These are phyloP conservation scores for Dipus sagitta DNA, from an alignment of 2,797 vertebrate genomes.

Conservation along the genomic window DNA sequence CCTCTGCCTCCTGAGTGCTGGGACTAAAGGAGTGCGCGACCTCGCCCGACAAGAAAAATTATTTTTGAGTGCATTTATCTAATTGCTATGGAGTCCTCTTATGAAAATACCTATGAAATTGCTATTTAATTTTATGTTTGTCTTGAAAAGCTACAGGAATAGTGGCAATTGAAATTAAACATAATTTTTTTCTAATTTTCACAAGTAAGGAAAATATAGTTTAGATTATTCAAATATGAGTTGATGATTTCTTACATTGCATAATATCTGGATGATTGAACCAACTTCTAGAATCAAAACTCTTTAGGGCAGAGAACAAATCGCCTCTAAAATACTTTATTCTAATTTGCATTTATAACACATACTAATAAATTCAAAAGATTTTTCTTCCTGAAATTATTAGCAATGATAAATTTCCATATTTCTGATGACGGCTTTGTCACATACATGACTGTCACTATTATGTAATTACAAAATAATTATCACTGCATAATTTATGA, in stretches of 20 bases:
- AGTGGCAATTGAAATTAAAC: neutral
- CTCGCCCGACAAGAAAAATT: neutral
- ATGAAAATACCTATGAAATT: neutral
- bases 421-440: neutral
- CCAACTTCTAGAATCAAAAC: neutral
- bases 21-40: too few relatives aligned
- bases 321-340: neutral
- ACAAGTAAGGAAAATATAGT: neutral
- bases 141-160: neutral
- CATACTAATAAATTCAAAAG: neutral
- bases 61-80: neutral
- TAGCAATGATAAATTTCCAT: neutral
- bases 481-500: slow-evolving; percentile 40
- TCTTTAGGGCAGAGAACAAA: neutral
- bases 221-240: neutral
- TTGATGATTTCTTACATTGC: neutral
- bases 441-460: neutral
- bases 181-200: neutral
- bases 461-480: slow-evolving; percentile 20
- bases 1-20: too few relatives aligned
- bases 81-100: neutral
- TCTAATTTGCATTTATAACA: neutral
- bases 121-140: neutral
- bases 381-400: neutral
- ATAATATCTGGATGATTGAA: neutral